Evolutionary conservation across 1,140 invertebrate species (phyloP), one percentile per base, ranked within the genome.

Genomic region (Brachionus paranguensis): DNA sequence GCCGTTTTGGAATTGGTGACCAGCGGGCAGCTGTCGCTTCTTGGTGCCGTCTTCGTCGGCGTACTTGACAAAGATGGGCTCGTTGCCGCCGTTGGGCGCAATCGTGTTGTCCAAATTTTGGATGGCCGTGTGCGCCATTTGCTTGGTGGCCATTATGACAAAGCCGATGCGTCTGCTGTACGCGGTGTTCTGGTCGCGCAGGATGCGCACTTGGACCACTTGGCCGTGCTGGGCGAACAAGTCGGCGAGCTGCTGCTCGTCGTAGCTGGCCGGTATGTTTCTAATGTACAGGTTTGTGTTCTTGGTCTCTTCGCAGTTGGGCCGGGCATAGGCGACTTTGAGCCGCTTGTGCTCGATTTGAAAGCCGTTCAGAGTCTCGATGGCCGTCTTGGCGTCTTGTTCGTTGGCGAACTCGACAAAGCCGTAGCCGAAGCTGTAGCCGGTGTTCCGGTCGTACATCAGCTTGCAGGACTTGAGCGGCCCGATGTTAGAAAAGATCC

Each of bases 381-480:
- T 50, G 3, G 84, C 84, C 12, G 24, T 43, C 47, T 45, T 47
- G 7, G 84, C 84, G 27, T 78, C 84, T 29, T 78, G 37, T 65
- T 68, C 72, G 20, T 55, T 78, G 12, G 41, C 17, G 47, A 65
- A 84, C 14, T 84, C 84, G 14, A 84, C 84, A 41, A 84, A 84
- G 20, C 84, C 84, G 50, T 84, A 84, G 24, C 84, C 84, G 50
- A 64, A 84, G 33, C 72, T 78, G 50, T 84, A 84, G 17, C 74
- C 55, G 1, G 47, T 78, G 60, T 78, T n/a, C 0, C 27, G 12
- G n/a, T 78, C 72, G 24, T 8, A 79, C 74, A 84, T 78, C 20
- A 84, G 43, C 33, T 60, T 60, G 37, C 72, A 84, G 3, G 47
- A 78, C 64, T 78, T 64, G 17, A 78, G 33, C 14, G 72, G 74